Base-by-base conservation (phyloP, 2,888 invertebrate species). In the Agrotis clavis region DNA sequence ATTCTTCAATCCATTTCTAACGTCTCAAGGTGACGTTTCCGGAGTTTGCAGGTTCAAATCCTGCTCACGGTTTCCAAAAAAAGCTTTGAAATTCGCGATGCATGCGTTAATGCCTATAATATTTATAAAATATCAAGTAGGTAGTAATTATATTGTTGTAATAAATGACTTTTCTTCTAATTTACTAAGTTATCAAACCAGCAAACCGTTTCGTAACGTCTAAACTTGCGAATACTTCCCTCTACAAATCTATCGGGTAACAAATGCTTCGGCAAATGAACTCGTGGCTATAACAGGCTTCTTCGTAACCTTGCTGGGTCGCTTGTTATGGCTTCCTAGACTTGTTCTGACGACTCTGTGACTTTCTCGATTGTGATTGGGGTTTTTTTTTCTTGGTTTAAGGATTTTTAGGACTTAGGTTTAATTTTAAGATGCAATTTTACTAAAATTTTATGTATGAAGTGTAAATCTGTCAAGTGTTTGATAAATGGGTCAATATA, bases 321-420 rank as follows among this genome's bases (percentile, higher is more conserved):
- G 51, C 68, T 74, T 82, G 64, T 69, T 82, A 84, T 61, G 85
- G 84, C 85, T 84, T 84, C 84, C 61, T 84, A 81, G 65, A 78
- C 69, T 83, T 75, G 66, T 51, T 16, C 30, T 65, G 54, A 66
- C 71, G 63, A 60, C 35, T 25, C 2, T 64, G 57, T 19, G 64
- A 60, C 70, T 57, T 75, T 60, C 18, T 53, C 51, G n/a, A 16
- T 21, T 67, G 51, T 30, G 51, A 60, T 68, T 51, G 1, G 53
- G 21, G 21, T 19, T 48, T 70, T 7, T 21, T 18, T 50, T 13
- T 51, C 1, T 9, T 56, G 41, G 11, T 16, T 7, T 70, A 13
- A 6, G 11, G n/a, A 41, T 14, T 41, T 7, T 14, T 4, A n/a
- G 5, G 21, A 4, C 11, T 11, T 41, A 0, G 9, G 11, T 11